Base-by-base conservation (phyloP, 2,113 vertebrate genomes). In the Oophaga pumilio region DNA sequence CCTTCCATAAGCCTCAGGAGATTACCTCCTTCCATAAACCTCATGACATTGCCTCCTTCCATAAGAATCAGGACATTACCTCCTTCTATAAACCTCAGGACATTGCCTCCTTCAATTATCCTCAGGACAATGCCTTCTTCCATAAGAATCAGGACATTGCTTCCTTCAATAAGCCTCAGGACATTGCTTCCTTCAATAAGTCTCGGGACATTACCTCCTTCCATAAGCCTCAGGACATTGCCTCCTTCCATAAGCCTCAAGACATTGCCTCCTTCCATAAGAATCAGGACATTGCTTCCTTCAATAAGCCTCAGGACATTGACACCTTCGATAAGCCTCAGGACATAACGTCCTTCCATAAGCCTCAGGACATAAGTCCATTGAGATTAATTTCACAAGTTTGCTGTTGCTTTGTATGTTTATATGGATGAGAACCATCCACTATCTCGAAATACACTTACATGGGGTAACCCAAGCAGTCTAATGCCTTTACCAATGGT, bases 171-270 rank as follows among this genome's bases (percentile, higher is more conserved):
- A 92, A 4, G 95, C 96, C 0, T 92, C 93, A 52, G 1, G 2
- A 99, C 94, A 69, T 94, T 92, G 69, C 95, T 93, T 0, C 95
- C 96, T 62, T 91, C 93, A 91, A 97, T 95, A 0, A 96, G 95
- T 14, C 95, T 52, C 12, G 53, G 13, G 43, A 62, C 49, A 74
- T 49, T 43, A 5, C 2, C 33, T 43, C 33, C 33, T 43, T 43
- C 33, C 33, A 43, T 43, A 43, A 43, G 2, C 33, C 33, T 43
- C 33, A 43, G 33, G 33, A 43, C 33, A 43, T 43, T 43, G 33
- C 33, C 33, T 33, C 33, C 33, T 33, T 2, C 1, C 33, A 33
- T 33, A 33, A 33, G 33, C 33, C 33, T 33, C 33, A 33, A 2
- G 33, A 33, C 33, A 33, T 33, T 33, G 33, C 33, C 33, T 43